Evolutionary conservation across 2,797 vertebrate species (phyloP), one percentile per base, ranked within the genome.

Genomic region (Amphiprion clarkii): DNA sequence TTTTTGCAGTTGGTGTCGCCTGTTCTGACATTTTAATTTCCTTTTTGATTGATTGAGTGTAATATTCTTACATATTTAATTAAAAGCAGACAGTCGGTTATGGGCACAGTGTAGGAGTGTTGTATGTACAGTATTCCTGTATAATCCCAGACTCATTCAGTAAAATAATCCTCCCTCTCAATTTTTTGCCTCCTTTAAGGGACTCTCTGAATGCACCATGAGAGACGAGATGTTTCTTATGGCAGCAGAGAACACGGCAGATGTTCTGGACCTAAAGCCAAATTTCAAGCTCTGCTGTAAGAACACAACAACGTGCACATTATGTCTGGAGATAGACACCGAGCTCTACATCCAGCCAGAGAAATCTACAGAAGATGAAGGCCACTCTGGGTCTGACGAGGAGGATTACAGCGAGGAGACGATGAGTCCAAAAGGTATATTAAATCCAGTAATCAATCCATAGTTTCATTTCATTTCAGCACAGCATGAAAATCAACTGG

Each of bases 271-370:
- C 14, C 63, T 98, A 66, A 83, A 36, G 2, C 83, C 94, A 2
- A 59, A 90, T 73, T 88, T 95, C 2, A 81, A 88, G 1, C 85
- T 97, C 60, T 95, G 93, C 81, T 97, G 96, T 75, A 3, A 19
- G 0, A 17, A 71, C 23, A 44, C 71, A 0, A 2, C 0, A 0
- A 33, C 64, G 21, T 98, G 96, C 39, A 56, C 33, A 3, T 89
- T 95, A 7, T 98, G 97, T 70, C 89, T 99, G 67, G 85, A 87
- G 54, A 92, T 95, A 14, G 78, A 73, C 0, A 39, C 94, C 33
- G 84, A 84, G 48, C 74, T 98, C 72, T 68, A 68, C 0, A 48
- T 91, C 11, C 1, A 6, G 1, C 40, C 0, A 6, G 71, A 92
- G n/a, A 39, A 74, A 6, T 61, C 77, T 5, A 5, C 12, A 4